Base-by-base conservation (phyloP, 2,113 vertebrate genomes). In the Rafetus swinhoei region DNA sequence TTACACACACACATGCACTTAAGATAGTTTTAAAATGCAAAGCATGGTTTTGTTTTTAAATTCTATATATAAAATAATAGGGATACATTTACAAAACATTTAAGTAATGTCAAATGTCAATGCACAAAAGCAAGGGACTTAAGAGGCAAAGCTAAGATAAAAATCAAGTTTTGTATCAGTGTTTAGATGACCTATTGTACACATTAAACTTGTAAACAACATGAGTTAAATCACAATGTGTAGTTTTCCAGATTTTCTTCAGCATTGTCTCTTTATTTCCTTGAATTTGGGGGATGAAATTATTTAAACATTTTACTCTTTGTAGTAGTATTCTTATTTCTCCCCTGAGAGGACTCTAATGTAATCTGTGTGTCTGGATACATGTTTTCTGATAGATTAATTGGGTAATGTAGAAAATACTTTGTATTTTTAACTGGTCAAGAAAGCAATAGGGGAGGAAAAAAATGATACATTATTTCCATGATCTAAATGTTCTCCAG, bases 381-480 rank as follows among this genome's bases (percentile, higher is more conserved):
- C 10, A 85, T 94, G 87, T 45, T 85, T 82, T 84, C 82, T 85
- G 69, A n/a, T 32, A 52, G 32, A 35, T 79, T 76, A 82, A 85
- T 55, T 87, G 25, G 10, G 2, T 50, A 86, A 4, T 85, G 9
- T 79, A 52, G 82, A 94, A 60, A 35, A 53, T 69, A 45, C 77
- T 95, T 81, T 59, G 35, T 90, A 55, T 83, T 85, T 89, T 76
- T 25, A 8, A 76, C 90, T 80, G 83, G 76, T 96, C 90, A 93
- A 90, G 52, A 93, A 93, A 92, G 72, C 82, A 90, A 53, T 82
- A 86, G 95, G 86, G 96, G 95, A 97, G 53, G 45, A 98, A 98
- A 98, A 98, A 98, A 99, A 98, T 97, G 90, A 98, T 97, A 97
- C 97, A 96, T 98, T 98, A 98, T 98, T 98, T 97, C 96, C 90